Base-by-base conservation (phyloP, 1,140 invertebrate genomes). In the Hyposmocoma kahamanoa region DNA sequence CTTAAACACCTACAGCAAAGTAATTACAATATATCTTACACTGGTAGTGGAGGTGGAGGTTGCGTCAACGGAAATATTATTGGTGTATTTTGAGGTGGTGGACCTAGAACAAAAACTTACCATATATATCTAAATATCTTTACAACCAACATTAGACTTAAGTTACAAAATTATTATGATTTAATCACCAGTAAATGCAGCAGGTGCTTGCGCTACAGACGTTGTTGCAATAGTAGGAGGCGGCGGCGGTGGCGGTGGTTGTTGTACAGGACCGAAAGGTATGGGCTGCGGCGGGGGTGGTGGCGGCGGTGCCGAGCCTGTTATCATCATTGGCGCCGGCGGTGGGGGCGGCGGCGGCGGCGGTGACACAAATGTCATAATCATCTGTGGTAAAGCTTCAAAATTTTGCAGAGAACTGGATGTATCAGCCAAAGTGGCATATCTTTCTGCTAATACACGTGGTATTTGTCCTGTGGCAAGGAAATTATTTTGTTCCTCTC, bases 401-500 rank as follows among this genome's bases (percentile, higher is more conserved):
- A 36, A 36, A 36, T 36, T 36, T 17, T n/a, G 32, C 32, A 36
- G 15, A 2, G 11, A 17, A 17, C 18, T 36, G 11, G 39, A 41
- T 5, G 59, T 39, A 10, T 61, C 43, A n/a, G 55, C 50, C 59
- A 74, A 64, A 1, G 64, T 62, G 2, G 67, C 59, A 32, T 79
- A 62, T 22, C 73, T 50, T 22, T 79, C 68, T 0, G 54, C 56
- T 9, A 82, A 43, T 1, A 67, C 62, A 13, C 53, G 56, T 8
- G 78, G 78, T 38, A 79, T 47, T 44, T 62, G 48, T 6, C 70
- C 68, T 1, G 60, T 60, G 1, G 58, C 53, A 11, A 62, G 42
- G 55, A 79, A 82, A 4, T 71, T 43, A 22, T 50, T 65, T 34
- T 82, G 57, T 41, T 82, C 75, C 18, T 77, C 72, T 44, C 62